Percentiles rank a stretch among this genome's conserved stretches.
Conservation (phyloP, 64 coral and sea anemone species). For the Dendrophyllia cribrosa region DNA sequence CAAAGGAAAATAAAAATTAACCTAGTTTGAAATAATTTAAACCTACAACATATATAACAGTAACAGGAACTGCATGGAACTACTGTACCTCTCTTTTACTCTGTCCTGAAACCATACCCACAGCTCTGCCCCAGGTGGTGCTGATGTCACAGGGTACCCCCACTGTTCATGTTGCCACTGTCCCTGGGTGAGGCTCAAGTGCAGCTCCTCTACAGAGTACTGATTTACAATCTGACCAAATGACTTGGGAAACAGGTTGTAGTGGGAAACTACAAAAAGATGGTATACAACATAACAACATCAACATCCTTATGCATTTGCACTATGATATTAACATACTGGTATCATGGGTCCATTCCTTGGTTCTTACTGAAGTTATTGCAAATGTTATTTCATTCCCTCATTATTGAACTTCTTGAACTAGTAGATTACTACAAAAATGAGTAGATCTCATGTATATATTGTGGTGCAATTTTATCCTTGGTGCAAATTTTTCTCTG, state of each 20-base stretch:
- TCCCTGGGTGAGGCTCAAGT: slow-evolving; percentile 91
- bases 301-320: neutral
- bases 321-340: too few relatives aligned
- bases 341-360: too few relatives aligned
- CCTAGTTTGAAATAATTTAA: neutral
- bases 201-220: slow-evolving; percentile 95
- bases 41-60: too few relatives aligned
- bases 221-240: slow-evolving; percentile 96
- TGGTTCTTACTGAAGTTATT: too few relatives aligned
- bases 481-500: too few relatives aligned
- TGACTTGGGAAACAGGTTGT: slow-evolving; percentile 91
- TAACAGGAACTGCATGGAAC: neutral
- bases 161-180: slow-evolving; percentile 85
- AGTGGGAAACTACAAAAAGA: slow-evolving; percentile 84
- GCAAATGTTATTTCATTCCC: too few relatives aligned
- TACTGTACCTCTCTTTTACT: slow-evolving; percentile 72
- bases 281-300: neutral
- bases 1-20: too few relatives aligned
- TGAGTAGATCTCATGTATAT: too few relatives aligned
- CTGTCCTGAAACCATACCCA: slow-evolving; percentile 95
- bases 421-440: too few relatives aligned
- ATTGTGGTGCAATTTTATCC: too few relatives aligned
- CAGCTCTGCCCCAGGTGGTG: slow-evolving; percentile 94
- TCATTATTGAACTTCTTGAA: too few relatives aligned
- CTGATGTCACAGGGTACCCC: slow-evolving; percentile 85